These are phyloP conservation scores for Myrmophylax atrothorax DNA, from an alignment of 2,113 vertebrate species.

Conservation along the genomic window DNA sequence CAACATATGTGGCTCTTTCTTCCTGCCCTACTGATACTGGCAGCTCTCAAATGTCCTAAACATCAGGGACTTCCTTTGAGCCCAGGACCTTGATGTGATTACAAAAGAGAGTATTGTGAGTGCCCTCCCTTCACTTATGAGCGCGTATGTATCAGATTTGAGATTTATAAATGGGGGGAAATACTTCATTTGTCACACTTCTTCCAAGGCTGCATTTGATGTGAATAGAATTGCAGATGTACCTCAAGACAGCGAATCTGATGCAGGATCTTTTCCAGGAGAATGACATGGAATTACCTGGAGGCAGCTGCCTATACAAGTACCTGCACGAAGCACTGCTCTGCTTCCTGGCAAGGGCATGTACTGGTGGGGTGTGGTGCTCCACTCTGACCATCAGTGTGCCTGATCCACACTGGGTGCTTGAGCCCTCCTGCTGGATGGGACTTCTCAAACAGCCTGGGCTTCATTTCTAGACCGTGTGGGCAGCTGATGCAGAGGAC, in stretches of 20 bases:
- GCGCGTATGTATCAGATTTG: neutral
- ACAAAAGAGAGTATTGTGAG: neutral
- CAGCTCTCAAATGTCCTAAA: neutral
- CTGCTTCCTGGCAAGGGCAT: neutral
- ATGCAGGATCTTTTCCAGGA: neutral
- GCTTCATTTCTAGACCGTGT: neutral
- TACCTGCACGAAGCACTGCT: neutral
- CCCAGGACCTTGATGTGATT: neutral
- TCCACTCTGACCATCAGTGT: neutral
- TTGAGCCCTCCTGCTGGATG: neutral
- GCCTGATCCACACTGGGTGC: neutral
- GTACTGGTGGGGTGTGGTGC: fast-evolving
- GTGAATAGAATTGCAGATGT: neutral
- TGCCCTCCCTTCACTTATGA: fast-evolving
- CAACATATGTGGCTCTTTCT: neutral
- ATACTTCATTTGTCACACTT: neutral
- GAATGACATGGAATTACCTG: neutral
- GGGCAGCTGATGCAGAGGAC: neutral
- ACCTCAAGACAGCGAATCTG: neutral
- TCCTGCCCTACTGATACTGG: neutral
- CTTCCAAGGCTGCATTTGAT: neutral
- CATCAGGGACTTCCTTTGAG: neutral
- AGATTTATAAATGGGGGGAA: neutral
- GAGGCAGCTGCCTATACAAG: neutral
- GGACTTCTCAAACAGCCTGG: fast-evolving